phyloP scores from a whole-genome alignment of 2,888 invertebrate genomes.

The Sepioteuthis lessoniana region DNA sequence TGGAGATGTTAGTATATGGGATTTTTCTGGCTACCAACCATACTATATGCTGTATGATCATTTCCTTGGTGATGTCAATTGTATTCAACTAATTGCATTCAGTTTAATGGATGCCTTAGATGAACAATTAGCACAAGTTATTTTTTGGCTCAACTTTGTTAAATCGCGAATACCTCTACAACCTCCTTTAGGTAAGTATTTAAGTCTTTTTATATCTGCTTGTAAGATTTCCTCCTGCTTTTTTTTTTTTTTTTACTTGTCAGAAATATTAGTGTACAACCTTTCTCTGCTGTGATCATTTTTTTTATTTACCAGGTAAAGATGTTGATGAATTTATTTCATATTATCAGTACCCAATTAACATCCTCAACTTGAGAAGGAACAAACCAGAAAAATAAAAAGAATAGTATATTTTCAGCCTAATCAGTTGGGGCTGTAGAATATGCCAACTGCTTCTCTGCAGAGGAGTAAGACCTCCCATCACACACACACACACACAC shows the following conservation, averaged over 20 bases:
- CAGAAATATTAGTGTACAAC: not conserved
- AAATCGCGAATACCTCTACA: conserved; percentile 81
- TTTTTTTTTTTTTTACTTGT: not conserved
- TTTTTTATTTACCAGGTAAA: too few species aligned
- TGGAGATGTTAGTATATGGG: conserved; percentile 83
- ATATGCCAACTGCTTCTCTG: too few species aligned
- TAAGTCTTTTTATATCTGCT: too few species aligned
- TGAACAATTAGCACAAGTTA: conserved; percentile 80
- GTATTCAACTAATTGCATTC: conserved; percentile 82
- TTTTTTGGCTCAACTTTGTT: conserved; percentile 85
- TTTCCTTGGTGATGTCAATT: conserved; percentile 81
- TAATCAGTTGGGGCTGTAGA: too few species aligned
- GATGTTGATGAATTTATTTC: too few species aligned
- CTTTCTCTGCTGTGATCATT: too few species aligned
- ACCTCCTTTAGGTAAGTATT: conserved; percentile 74
- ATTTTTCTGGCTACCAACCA: conserved; percentile 85
- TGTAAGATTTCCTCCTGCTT: too few species aligned
- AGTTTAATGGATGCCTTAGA: conserved; percentile 82
- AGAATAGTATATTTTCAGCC: too few species aligned
- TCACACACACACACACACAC: too few species aligned
- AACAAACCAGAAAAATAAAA: too few species aligned
- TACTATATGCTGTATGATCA: conserved; percentile 83
- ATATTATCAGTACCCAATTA: too few species aligned
- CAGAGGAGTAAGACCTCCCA: too few species aligned
- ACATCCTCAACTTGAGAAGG: not conserved